Conservation (phyloP, 2,113 vertebrate genomes). For the Pomatostomus ruficeps region DNA sequence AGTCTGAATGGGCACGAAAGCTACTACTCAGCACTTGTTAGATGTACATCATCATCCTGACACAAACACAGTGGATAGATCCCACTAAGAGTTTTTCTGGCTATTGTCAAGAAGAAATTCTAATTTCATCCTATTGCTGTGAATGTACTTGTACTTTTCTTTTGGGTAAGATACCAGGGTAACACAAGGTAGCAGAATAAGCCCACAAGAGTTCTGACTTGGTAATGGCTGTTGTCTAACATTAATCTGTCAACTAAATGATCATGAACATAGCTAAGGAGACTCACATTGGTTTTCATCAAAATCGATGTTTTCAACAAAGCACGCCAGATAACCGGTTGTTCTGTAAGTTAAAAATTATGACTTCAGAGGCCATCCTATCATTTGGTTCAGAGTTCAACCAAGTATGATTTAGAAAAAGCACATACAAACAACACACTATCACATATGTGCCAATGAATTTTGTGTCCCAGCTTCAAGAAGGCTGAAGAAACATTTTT, state of each 20-base stretch:
- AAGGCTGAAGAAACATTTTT: neutral
- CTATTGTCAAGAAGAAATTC: neutral
- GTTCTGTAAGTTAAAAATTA: neutral
- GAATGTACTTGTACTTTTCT: neutral
- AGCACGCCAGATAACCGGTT: neutral
- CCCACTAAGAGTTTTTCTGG: neutral
- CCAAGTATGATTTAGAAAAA: neutral
- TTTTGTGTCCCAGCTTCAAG: neutral
- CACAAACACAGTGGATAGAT: neutral
- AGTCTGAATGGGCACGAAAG: neutral
- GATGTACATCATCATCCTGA: neutral
- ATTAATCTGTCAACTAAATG: neutral
- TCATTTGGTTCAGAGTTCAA: neutral
- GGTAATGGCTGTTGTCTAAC: neutral
- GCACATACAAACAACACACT: neutral
- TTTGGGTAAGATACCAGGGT: neutral
- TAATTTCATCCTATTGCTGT: neutral
- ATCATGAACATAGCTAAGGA: neutral
- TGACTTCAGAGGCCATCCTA: neutral
- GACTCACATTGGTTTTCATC: neutral
- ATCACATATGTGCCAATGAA: neutral
- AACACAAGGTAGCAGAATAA: neutral
- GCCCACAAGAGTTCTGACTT: neutral
- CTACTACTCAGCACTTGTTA: neutral
- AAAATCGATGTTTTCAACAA: neutral